Percentiles rank a stretch among this genome's conserved stretches.
Conservation (phyloP, 2,797 vertebrate genomes). For the Sebastes trivittatus region DNA sequence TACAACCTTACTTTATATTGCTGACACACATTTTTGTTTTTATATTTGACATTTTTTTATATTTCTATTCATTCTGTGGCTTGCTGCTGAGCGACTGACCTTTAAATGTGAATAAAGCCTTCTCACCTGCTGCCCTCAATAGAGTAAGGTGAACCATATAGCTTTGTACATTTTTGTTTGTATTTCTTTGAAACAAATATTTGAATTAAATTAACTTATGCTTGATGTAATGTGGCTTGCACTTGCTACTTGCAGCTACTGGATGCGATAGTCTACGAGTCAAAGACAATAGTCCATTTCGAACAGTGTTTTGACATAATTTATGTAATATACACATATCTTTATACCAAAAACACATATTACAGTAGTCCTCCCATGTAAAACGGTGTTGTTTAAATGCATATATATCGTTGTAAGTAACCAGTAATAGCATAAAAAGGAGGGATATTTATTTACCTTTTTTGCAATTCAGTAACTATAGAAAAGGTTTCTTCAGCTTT, state of each 20-base stretch:
- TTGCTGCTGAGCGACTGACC: neutral
- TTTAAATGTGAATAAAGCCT: neutral
- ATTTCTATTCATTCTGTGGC: neutral
- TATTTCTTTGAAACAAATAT: neutral
- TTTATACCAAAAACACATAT: neutral
- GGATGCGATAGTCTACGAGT: neutral
- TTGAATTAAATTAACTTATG: neutral
- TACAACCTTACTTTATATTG: neutral
- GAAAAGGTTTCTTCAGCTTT: neutral
- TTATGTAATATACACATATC: neutral
- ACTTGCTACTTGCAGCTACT: neutral
- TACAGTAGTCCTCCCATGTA: neutral
- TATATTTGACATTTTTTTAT: neutral
- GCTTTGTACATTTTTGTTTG: neutral
- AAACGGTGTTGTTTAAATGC: neutral
- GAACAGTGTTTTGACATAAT: neutral
- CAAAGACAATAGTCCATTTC: neutral
- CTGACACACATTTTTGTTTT: neutral
- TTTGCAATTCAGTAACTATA: neutral
- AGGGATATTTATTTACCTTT: neutral
- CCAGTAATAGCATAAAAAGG: neutral
- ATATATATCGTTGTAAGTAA: neutral
- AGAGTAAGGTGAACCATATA: neutral
- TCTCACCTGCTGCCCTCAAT: neutral
- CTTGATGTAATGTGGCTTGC: neutral